Evolutionary conservation across 2,888 invertebrate species (phyloP).

Genomic region (Sericinus montela): DNA sequence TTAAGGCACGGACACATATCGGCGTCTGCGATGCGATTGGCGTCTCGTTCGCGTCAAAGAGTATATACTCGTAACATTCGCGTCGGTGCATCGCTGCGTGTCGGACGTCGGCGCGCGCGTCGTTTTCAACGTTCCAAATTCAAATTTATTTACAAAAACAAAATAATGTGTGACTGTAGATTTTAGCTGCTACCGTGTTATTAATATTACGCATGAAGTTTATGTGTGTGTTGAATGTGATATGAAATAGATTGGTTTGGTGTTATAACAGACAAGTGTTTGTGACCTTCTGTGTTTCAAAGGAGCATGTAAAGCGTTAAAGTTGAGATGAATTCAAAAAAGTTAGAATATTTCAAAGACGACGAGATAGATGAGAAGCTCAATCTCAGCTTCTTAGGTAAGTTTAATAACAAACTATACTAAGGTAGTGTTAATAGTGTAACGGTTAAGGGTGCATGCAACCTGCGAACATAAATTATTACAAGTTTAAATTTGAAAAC

Average conservation of each 20-base stretch:
- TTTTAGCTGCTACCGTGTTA: constrained; percentile 32
- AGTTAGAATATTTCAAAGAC: constrained; percentile 70
- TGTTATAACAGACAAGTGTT: constrained; percentile 62
- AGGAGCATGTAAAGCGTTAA: constrained; percentile 47
- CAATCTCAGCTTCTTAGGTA: constrained; percentile 76
- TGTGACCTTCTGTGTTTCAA: constrained; percentile 56
- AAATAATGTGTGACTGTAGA: constrained; percentile 25
- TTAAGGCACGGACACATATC: constrained; percentile 40
- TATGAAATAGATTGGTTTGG: constrained; percentile 33
- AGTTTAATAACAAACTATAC: constrained; percentile 26
- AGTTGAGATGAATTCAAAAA: constrained; percentile 71
- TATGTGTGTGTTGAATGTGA: constrained; percentile 22
- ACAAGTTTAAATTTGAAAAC: too few relatives aligned
- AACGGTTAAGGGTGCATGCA: too few relatives aligned
- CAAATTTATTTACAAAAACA: constrained; percentile 41
- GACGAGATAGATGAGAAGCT: constrained; percentile 68
- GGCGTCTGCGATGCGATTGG: constrained; percentile 29
- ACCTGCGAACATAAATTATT: too few relatives aligned
- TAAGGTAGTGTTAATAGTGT: neutral
- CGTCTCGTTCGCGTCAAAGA: constrained; percentile 62
- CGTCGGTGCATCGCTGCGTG: constrained; percentile 52
- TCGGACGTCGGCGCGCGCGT: constrained; percentile 52
- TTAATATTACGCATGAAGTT: constrained; percentile 11
- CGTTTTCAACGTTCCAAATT: constrained; percentile 48
- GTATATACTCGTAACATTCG: too few relatives aligned